These are phyloP conservation scores for Cheirogaleus medius DNA, from an alignment of 2,113 vertebrate genomes.

Conservation along the genomic window DNA sequence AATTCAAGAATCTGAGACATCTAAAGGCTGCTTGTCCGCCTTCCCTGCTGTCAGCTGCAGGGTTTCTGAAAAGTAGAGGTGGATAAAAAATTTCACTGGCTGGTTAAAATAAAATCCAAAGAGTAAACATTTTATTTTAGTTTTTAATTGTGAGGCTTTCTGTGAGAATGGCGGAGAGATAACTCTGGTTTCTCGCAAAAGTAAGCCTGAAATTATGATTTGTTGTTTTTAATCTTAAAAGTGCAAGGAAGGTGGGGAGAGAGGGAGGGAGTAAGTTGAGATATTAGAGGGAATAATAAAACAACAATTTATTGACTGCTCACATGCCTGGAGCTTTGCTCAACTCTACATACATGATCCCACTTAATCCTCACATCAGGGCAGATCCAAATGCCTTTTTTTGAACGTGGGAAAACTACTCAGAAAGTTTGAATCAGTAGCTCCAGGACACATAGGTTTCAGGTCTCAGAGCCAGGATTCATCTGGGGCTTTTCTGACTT, in stretches of 20 bases:
- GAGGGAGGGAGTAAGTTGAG: not conserved
- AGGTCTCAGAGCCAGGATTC: not conserved
- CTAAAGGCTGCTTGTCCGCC: slow-evolving; percentile 58
- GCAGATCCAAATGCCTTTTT: not conserved
- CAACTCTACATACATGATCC: not conserved
- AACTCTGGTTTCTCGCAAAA: not conserved
- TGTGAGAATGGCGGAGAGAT: not conserved
- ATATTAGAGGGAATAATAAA: not conserved
- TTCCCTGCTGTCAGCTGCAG: slow-evolving; percentile 62
- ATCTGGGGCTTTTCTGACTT: too few relatives aligned
- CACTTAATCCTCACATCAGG: not conserved
- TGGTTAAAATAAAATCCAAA: slow-evolving; percentile 66
- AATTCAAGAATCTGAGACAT: slow-evolving; percentile 63
- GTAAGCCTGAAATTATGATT: not conserved
- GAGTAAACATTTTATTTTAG: slow-evolving; percentile 44
- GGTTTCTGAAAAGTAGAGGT: slow-evolving; percentile 63
- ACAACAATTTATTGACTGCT: not conserved
- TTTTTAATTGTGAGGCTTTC: slow-evolving; percentile 67
- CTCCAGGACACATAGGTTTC: not conserved
- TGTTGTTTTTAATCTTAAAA: slow-evolving; percentile 6
- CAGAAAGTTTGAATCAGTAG: not conserved
- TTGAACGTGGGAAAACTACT: not conserved
- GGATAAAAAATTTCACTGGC: slow-evolving; percentile 63
- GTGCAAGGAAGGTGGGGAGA: not conserved
- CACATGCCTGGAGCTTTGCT: not conserved